Conservation (phyloP, 2,797 vertebrate species). For the Todus mexicanus region DNA sequence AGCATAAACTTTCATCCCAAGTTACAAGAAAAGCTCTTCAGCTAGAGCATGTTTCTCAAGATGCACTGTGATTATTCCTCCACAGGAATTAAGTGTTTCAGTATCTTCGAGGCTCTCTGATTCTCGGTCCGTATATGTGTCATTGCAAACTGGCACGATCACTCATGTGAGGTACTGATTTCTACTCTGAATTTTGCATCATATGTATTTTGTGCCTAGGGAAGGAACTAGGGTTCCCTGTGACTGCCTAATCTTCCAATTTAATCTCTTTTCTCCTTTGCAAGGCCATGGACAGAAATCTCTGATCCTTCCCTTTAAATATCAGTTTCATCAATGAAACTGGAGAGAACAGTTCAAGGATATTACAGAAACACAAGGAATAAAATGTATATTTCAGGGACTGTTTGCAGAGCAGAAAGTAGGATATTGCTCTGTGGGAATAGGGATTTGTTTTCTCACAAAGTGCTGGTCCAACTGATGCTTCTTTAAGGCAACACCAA, state of each 20-base stretch:
- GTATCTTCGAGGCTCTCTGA: neutral
- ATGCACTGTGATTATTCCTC: neutral
- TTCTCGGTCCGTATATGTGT: fast-evolving
- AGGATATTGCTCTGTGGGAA: neutral
- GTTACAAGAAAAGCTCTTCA: neutral
- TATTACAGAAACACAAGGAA: neutral
- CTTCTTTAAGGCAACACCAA: neutral
- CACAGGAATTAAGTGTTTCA: neutral
- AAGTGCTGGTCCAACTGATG: neutral
- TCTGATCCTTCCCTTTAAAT: neutral
- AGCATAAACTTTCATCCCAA: neutral
- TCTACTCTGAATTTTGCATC: neutral
- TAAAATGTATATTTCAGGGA: neutral
- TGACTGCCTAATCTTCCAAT: neutral
- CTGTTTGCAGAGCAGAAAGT: neutral
- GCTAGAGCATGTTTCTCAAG: neutral
- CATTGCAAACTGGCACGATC: neutral
- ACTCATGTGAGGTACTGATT: neutral
- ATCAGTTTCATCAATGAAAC: neutral
- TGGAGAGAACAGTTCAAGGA: neutral
- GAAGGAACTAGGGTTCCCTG: neutral
- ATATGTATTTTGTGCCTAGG: neutral
- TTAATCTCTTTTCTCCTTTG: neutral
- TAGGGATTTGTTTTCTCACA: neutral
- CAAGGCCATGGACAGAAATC: neutral